These are phyloP conservation scores for Ariopsis seemanni DNA, from an alignment of 2,113 vertebrate genomes.

Conservation along the genomic window DNA sequence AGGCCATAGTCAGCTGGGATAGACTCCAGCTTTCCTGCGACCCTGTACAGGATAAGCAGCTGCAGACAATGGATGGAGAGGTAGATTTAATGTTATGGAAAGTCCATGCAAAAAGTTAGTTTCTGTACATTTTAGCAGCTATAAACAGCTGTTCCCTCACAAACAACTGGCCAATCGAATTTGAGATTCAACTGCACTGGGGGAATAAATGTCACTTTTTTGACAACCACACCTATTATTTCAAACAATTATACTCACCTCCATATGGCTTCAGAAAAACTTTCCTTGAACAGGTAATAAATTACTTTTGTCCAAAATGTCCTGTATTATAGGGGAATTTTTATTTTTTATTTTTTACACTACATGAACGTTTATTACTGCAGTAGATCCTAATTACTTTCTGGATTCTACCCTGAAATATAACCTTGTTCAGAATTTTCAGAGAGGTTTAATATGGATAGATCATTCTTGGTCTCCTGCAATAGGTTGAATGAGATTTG, in stretches of 20 bases:
- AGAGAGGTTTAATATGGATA: not conserved
- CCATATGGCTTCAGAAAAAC: not conserved
- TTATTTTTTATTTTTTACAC: not conserved
- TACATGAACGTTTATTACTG: not conserved
- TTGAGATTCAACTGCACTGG: not conserved
- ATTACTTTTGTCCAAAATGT: not conserved
- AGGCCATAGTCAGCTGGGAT: too few relatives aligned
- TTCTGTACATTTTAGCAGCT: not conserved
- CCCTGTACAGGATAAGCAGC: too few relatives aligned
- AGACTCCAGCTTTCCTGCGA: too few relatives aligned
- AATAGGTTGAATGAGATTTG: not conserved
- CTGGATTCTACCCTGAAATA: not conserved
- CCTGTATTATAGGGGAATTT: not conserved
- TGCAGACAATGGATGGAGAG: too few relatives aligned
- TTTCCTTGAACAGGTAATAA: not conserved
- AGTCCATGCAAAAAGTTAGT: not conserved
- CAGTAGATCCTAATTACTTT: not conserved
- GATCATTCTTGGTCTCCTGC: not conserved
- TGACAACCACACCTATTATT: not conserved
- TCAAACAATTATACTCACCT: not conserved
- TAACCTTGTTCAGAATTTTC: not conserved
- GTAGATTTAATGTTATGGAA: not conserved
- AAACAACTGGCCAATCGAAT: not conserved
- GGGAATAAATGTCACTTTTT: not conserved
- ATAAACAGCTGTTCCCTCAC: not conserved